Conservation (phyloP, 2,113 vertebrate species). For the Sisor rabdophorus region DNA sequence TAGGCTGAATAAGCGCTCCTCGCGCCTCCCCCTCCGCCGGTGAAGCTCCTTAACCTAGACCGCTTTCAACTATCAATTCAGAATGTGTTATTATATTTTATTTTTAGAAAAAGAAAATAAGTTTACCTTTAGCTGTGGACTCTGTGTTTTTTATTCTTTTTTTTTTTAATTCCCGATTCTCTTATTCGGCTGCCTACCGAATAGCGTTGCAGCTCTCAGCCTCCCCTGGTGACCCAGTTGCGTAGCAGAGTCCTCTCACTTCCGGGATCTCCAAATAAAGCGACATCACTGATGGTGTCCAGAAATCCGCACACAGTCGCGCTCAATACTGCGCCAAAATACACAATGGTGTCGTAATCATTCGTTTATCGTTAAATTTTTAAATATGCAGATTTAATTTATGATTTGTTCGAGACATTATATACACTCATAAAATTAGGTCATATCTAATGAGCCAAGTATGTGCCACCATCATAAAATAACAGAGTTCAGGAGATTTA, state of each 20-base stretch:
- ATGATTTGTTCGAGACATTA: neutral
- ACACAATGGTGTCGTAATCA: neutral
- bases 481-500: too few species aligned
- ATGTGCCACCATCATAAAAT: too few species aligned
- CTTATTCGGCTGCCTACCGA: constrained; percentile 41
- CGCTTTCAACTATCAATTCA: neutral
- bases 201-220: constrained; percentile 47
- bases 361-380: neutral
- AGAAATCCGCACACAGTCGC: neutral
- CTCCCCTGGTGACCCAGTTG: constrained; percentile 71
- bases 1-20: constrained; percentile 3
- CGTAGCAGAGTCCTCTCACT: constrained; percentile 66
- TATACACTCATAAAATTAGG: too few species aligned
- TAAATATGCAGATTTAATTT: neutral
- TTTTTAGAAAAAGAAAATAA: neutral
- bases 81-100: neutral
- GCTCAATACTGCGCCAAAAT: neutral
- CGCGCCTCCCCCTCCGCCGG: neutral
- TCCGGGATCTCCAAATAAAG: constrained; percentile 92
- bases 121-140: constrained; percentile 24
- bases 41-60: neutral
- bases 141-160: too few species aligned
- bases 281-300: constrained; percentile 53
- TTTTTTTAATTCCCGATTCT: constrained; percentile 24
- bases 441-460: too few species aligned